These are phyloP conservation scores for Agrenia bidenticulata DNA, from an alignment of 2,888 invertebrate genomes.

Conservation along the genomic window DNA sequence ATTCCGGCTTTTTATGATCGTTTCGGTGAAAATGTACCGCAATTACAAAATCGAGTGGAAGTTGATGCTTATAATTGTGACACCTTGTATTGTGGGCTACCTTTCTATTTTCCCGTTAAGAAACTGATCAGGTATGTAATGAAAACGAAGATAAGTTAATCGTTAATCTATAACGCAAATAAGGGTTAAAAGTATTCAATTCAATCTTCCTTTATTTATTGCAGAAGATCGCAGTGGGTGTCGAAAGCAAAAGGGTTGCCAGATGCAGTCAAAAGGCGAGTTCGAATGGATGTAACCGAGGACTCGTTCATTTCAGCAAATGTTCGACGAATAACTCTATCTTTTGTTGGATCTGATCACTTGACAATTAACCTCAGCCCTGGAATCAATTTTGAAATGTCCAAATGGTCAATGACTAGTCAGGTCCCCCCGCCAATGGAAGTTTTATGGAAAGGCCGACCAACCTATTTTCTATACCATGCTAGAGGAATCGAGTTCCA, in stretches of 20 bases:
- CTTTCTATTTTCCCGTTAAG: conserved; percentile 44
- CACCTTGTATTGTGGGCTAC: conserved; percentile 46
- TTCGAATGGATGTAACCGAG: conserved; percentile 47
- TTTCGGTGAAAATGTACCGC: conserved; percentile 35
- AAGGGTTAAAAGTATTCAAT: too few species aligned
- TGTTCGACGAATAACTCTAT: conserved; percentile 39
- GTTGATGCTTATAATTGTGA: conserved; percentile 40
- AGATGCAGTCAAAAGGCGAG: conserved; percentile 36
- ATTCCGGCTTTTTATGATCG: conserved; percentile 33
- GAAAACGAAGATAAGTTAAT: not conserved
- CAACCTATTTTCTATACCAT: conserved; percentile 58
- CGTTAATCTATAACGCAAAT: conserved; percentile 4
- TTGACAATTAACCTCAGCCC: conserved; percentile 57
- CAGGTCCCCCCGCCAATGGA: conserved; percentile 54
- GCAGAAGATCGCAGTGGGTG: conserved; percentile 47
- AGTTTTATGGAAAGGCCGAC: conserved; percentile 54
- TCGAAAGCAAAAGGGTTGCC: conserved; percentile 42
- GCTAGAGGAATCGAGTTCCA: conserved; percentile 46
- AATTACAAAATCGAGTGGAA: conserved; percentile 30
- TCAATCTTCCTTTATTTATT: too few species aligned
- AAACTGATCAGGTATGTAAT: conserved; percentile 39
- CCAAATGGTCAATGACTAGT: conserved; percentile 56
- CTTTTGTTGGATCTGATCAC: conserved; percentile 57
- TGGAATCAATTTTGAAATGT: conserved; percentile 54
- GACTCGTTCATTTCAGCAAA: conserved; percentile 41